These are phyloP conservation scores for Leptodactylus fuscus DNA, from an alignment of 2,113 vertebrate genomes.

Conservation along the genomic window DNA sequence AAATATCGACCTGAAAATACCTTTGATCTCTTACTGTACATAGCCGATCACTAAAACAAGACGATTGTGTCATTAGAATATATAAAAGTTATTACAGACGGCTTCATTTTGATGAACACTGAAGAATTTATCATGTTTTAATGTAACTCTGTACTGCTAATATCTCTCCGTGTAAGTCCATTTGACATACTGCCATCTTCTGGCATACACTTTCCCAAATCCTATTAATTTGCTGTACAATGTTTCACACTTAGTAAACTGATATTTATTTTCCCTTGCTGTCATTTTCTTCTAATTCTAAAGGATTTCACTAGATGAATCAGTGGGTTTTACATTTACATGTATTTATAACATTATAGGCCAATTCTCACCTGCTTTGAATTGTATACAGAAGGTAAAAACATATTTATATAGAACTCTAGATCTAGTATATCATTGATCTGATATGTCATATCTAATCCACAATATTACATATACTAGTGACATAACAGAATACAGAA, in stretches of 20 bases:
- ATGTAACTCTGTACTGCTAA: not conserved
- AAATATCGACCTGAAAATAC: too few species aligned
- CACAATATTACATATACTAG: too few species aligned
- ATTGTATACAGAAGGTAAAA: not conserved
- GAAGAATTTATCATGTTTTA: not conserved
- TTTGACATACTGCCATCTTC: slow-evolving; percentile 21
- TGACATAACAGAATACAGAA: too few species aligned
- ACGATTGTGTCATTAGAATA: too few species aligned
- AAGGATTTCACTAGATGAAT: not conserved
- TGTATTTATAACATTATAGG: not conserved
- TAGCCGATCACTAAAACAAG: too few species aligned
- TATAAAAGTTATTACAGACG: not conserved
- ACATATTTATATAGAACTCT: too few species aligned
- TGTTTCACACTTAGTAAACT: not conserved
- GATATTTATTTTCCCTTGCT: not conserved
- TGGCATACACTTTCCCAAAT: not conserved
- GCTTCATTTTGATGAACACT: not conserved
- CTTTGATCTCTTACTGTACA: too few species aligned
- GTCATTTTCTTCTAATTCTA: not conserved
- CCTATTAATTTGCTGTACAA: not conserved
- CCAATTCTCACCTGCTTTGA: not conserved
- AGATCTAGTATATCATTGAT: too few species aligned
- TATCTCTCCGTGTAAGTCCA: not conserved
- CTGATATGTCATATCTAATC: too few species aligned
- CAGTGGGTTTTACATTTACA: not conserved